Evolutionary conservation across 2,797 vertebrate species (phyloP), one percentile per base, ranked within the genome.

Genomic region (Tapirus indicus): DNA sequence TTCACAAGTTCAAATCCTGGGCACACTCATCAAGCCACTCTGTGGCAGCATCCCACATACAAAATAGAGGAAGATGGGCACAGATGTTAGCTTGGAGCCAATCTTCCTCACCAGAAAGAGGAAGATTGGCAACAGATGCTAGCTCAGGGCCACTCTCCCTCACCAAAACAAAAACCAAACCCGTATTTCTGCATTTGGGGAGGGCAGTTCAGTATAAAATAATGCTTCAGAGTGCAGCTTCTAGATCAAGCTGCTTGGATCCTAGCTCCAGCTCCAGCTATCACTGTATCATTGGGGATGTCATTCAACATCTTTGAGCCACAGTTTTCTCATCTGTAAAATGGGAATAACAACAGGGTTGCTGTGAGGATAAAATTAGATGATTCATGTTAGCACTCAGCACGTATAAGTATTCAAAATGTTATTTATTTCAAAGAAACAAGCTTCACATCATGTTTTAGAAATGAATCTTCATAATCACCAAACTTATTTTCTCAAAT

Each of bases 401-500:
- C 11, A 94, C 29, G 16, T 74, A 20, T 16, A 69, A 56, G 8
- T 88, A 83, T n/a, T 88, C 58, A 85, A 80, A 78, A 83, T 75
- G 5, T 84, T 20, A 71, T 58, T 29, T 69, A 8, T 23, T 25
- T 91, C 64, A 78, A 68, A 96, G 27, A 56, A 87, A 83, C 16
- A 74, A 20, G 38, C 10, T 60, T 62, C 32, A 60, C 44, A 18
- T 13, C 72, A 38, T 68, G 14, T 84, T 78, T 96, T 52, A 90
- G 35, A 92, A 83, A 68, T 41, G 68, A 79, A 64, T 84, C 58
- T 90, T 82, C 58, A 62, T 71, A 93, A 93, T 47, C 80, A 62
- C 41, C 41, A 71, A 71, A 62, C 38, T 93, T 60, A 93, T 89
- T 56, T 89, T 85, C 79, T 89, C 44, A 84, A 88, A 69, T 29